Evolutionary conservation across 2,888 invertebrate genomes (phyloP).

Genomic region (Acrobeloides nanus): DNA sequence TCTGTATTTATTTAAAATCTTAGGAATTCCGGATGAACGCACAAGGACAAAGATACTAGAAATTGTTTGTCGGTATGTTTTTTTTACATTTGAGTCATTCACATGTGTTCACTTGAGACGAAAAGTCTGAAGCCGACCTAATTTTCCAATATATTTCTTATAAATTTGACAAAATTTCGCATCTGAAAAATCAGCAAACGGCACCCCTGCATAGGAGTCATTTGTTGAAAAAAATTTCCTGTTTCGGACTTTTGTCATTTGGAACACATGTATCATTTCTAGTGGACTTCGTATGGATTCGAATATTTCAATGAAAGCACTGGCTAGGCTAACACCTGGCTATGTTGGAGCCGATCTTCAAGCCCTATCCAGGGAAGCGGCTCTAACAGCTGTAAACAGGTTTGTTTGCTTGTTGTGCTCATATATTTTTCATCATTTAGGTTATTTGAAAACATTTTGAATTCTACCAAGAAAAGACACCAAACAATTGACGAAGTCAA

Average conservation of each 20-base stretch:
- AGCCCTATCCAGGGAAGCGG: constrained; percentile 70
- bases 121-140: no score
- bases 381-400: constrained; percentile 72
- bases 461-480: constrained; percentile 9
- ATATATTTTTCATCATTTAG: constrained; percentile 1
- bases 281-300: constrained; percentile 11
- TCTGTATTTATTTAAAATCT: no score
- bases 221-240: constrained; percentile 1
- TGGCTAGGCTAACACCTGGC: constrained; percentile 82
- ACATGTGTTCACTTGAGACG: no score
- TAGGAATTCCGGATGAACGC: constrained; percentile 80
- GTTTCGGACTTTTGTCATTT: constrained; percentile 4
- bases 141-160: no score
- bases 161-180: no score
- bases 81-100: neutral
- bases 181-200: no score
- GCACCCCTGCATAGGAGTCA: no score
- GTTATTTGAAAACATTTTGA: constrained; percentile 13
- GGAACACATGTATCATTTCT: neutral
- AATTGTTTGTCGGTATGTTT: constrained; percentile 35
- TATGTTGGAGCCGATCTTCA: constrained; percentile 63
- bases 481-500: constrained; percentile 11
- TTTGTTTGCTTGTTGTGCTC: constrained; percentile 1
- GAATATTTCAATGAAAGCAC: constrained; percentile 64
- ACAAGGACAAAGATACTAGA: constrained; percentile 61